Evolutionary conservation across 2,797 vertebrate genomes (phyloP).

Genomic region (Meda fulgida): DNA sequence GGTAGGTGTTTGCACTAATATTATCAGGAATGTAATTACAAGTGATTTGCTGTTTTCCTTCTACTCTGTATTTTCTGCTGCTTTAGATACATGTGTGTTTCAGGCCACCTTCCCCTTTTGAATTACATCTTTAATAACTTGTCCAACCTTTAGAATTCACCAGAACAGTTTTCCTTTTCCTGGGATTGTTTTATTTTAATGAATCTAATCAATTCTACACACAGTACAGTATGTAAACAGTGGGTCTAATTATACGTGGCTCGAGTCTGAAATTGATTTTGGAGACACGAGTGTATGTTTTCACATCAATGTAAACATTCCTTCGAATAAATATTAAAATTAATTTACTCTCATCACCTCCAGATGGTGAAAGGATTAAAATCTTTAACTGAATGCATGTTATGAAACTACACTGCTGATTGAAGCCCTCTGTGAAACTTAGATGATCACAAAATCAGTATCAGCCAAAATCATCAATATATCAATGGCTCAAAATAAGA

Average conservation of each 20-base stretch:
- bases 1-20: background rate
- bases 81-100: background rate
- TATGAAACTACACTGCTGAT: slow-evolving; percentile 27
- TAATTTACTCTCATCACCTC: slow-evolving; percentile 51
- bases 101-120: slow-evolving; percentile 17
- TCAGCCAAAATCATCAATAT: slow-evolving; percentile 16
- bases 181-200: slow-evolving; percentile 42
- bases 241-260: slow-evolving; percentile 52
- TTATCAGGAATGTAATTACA: background rate
- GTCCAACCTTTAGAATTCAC: slow-evolving; percentile 28
- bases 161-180: background rate
- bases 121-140: slow-evolving; percentile 59
- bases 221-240: slow-evolving; percentile 46
- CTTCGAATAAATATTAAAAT: slow-evolving; percentile 48
- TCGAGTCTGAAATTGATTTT: slow-evolving; percentile 50
- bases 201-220: slow-evolving; percentile 36
- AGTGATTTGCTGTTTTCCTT: slow-evolving; percentile 36
- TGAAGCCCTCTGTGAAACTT: background rate
- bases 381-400: slow-evolving; percentile 30
- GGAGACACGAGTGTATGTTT: slow-evolving; percentile 39
- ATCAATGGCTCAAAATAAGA: slow-evolving; percentile 31
- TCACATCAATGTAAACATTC: slow-evolving; percentile 48
- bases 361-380: slow-evolving; percentile 55
- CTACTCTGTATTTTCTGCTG: slow-evolving; percentile 23
- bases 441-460: background rate